These are phyloP conservation scores for Hylaea fasciaria DNA, from an alignment of 2,888 invertebrate species.

Conservation along the genomic window DNA sequence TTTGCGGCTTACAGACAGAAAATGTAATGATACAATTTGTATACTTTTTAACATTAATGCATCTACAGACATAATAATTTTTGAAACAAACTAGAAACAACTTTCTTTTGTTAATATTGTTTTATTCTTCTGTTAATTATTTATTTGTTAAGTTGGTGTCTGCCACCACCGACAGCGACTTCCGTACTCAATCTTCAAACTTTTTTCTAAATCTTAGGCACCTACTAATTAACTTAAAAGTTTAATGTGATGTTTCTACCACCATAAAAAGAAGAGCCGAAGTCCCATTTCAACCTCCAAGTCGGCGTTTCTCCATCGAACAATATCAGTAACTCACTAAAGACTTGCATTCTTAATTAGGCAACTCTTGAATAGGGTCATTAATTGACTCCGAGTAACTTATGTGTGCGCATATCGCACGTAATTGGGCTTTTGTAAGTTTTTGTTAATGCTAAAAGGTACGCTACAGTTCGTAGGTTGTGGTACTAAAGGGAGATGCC, in stretches of 20 bases:
- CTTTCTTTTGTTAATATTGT: too few species aligned
- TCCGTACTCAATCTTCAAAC: too few species aligned
- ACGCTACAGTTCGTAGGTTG: not conserved
- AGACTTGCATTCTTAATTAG: constrained; percentile 29
- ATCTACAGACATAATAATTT: too few species aligned
- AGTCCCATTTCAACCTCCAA: not conserved
- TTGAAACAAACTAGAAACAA: too few species aligned
- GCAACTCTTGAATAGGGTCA: constrained; percentile 28
- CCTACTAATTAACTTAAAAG: too few species aligned
- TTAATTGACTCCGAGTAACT: constrained; percentile 27
- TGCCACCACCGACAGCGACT: too few species aligned
- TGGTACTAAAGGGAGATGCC: not conserved
- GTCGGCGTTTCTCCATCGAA: constrained; percentile 7
- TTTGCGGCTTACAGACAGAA: constrained; percentile 6
- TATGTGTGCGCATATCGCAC: constrained; percentile 28
- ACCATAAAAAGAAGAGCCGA: too few species aligned
- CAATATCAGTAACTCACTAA: constrained; percentile 21
- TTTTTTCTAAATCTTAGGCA: too few species aligned
- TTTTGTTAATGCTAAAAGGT: constrained; percentile 3
- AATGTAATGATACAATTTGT: not conserved
- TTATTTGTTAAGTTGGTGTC: too few species aligned
- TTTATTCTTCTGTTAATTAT: too few species aligned
- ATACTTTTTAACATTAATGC: too few species aligned
- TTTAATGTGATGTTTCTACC: too few species aligned
- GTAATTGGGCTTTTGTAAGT: constrained; percentile 27